phyloP scores from a whole-genome alignment of 1,140 invertebrate species.

The Drosophila neocordata region DNA sequence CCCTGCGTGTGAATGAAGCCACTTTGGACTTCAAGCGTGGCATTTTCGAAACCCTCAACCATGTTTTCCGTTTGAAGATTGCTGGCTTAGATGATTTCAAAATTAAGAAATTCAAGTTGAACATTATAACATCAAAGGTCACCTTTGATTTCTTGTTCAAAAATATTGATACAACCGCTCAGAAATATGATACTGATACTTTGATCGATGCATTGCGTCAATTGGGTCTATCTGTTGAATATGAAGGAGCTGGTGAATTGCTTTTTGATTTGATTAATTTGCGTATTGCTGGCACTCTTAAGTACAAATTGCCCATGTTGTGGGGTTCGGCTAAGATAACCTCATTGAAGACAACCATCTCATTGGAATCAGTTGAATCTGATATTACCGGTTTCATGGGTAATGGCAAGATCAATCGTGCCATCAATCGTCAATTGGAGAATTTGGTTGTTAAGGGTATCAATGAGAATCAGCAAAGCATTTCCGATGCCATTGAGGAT shows the following conservation, averaged over 20 bases:
- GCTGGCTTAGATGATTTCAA: constrained; percentile 71
- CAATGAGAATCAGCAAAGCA: constrained; percentile 60
- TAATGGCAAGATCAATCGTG: constrained; percentile 64
- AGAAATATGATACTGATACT: constrained; percentile 72
- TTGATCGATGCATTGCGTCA: constrained; percentile 70
- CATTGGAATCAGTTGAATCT: constrained; percentile 55
- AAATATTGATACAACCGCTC: constrained; percentile 67
- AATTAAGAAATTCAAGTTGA: constrained; percentile 71
- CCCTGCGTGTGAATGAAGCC: constrained; percentile 59
- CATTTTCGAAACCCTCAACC: constrained; percentile 72
- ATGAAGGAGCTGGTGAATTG: constrained; percentile 68
- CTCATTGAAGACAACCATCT: constrained; percentile 67
- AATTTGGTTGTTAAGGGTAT: constrained; percentile 57
- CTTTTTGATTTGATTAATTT: constrained; percentile 70
- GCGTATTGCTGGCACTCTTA: constrained; percentile 63
- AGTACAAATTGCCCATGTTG: constrained; percentile 73
- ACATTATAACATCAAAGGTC: constrained; percentile 65
- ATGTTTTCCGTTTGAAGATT: constrained; percentile 69
- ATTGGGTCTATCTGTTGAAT: constrained; percentile 71
- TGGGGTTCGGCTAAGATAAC: constrained; percentile 78
- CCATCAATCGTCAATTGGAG: constrained; percentile 70
- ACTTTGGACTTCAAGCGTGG: constrained; percentile 60
- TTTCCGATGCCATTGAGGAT: constrained; percentile 70
- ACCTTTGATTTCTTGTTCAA: constrained; percentile 69
- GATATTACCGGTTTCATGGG: constrained; percentile 74